phyloP scores from a whole-genome alignment of 1,140 invertebrate species.

The Latrodectus geometricus region DNA sequence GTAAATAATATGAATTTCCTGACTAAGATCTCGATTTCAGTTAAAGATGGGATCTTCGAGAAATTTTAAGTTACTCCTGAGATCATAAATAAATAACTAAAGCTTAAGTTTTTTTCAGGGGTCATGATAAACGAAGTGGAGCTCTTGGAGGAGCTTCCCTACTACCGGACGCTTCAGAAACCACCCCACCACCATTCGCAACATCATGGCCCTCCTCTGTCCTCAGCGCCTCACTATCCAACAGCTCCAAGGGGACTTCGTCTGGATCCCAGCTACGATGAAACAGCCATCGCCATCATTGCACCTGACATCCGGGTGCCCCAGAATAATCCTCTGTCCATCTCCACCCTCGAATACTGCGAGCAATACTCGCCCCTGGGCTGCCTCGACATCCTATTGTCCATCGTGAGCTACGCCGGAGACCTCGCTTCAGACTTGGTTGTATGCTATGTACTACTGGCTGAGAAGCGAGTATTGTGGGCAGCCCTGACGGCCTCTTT shows the following conservation, averaged over 20 bases:
- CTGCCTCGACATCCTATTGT: slow-evolving; percentile 41
- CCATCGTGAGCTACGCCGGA: slow-evolving; percentile 54
- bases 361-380: slow-evolving; percentile 16
- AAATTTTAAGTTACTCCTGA: no score
- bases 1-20: no score
- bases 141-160: slow-evolving; percentile 50
- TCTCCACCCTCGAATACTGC: not conserved
- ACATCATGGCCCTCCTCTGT: slow-evolving; percentile 3
- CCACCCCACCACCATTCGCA: slow-evolving; percentile 37
- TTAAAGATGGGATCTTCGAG: no score
- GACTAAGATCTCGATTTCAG: no score
- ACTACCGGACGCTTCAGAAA: slow-evolving; percentile 26
- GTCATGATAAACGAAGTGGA: slow-evolving; percentile 59
- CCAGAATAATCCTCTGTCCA: slow-evolving; percentile 2
- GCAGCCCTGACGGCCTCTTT: slow-evolving; percentile 62
- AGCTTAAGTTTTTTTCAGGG: slow-evolving; percentile 6
- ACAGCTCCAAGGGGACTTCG: slow-evolving; percentile 1
- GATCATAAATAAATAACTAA: no score
- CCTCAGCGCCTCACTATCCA: slow-evolving; percentile 17
- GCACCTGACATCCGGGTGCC: slow-evolving; percentile 53
- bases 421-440: slow-evolving; percentile 61
- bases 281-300: slow-evolving; percentile 58
- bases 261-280: slow-evolving; percentile 14
- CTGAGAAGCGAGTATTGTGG: slow-evolving; percentile 60
- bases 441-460: slow-evolving; percentile 63